Conservation (phyloP, 2,888 invertebrate species). For the Baccha elongata region DNA sequence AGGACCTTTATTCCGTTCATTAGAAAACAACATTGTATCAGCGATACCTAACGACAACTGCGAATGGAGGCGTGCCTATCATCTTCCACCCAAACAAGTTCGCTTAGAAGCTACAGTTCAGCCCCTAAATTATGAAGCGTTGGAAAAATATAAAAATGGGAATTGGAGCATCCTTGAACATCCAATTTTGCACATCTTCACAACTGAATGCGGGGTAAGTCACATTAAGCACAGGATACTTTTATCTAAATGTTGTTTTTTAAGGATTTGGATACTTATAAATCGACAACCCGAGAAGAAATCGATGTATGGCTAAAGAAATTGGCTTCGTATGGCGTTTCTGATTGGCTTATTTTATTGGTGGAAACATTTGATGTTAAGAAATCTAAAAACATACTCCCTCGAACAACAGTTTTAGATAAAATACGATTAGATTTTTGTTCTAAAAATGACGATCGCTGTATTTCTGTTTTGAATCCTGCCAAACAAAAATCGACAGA, state of each 20-base stretch:
- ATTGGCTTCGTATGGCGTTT: slow-evolving; percentile 88
- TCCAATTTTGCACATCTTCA: slow-evolving; percentile 96
- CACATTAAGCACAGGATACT: no score
- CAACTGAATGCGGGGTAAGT: slow-evolving; percentile 95
- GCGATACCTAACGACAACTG: slow-evolving; percentile 93
- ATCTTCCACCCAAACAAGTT: slow-evolving; percentile 92
- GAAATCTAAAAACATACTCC: slow-evolving; percentile 94
- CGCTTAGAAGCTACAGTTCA: slow-evolving; percentile 91
- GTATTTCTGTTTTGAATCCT: slow-evolving; percentile 95
- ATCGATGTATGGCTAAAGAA: slow-evolving; percentile 94
- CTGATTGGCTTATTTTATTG: slow-evolving; percentile 96
- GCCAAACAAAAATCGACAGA: slow-evolving; percentile 94
- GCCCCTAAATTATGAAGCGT: slow-evolving; percentile 89
- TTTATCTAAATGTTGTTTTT: slow-evolving; percentile 44
- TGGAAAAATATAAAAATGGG: slow-evolving; percentile 86
- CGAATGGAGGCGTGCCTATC: slow-evolving; percentile 96
- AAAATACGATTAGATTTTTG: slow-evolving; percentile 97
- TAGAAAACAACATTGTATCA: slow-evolving; percentile 90
- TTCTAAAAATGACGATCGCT: slow-evolving; percentile 92
- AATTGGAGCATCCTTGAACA: slow-evolving; percentile 92
- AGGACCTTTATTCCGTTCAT: slow-evolving; percentile 91
- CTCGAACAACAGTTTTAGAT: slow-evolving; percentile 95
- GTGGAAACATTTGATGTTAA: slow-evolving; percentile 96
- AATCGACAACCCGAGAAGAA: slow-evolving; percentile 92
- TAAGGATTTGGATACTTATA: slow-evolving; percentile 96